phyloP scores from a whole-genome alignment of 2,888 invertebrate genomes.

The Odontomyia ornata region DNA sequence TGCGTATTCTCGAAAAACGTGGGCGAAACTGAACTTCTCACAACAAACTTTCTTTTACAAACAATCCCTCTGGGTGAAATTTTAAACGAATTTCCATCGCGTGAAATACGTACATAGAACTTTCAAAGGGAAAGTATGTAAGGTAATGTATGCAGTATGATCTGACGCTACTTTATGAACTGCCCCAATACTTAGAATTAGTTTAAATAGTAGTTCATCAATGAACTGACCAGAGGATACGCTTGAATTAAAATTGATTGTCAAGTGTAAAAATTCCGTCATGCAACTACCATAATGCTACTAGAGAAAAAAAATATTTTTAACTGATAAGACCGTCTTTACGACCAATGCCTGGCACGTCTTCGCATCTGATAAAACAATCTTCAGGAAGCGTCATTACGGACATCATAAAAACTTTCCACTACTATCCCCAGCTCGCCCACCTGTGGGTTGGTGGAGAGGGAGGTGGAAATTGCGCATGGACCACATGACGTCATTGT shows the following conservation, averaged over 20 bases:
- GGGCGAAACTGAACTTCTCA: too few relatives aligned
- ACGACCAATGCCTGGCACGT: neutral
- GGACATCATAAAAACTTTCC: neutral
- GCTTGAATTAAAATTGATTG: neutral
- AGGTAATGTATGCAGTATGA: too few relatives aligned
- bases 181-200: neutral
- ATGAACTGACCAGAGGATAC: neutral
- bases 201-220: neutral
- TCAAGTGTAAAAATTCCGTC: neutral
- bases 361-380: neutral
- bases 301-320: neutral
- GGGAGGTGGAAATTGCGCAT: conserved; percentile 10
- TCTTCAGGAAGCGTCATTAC: neutral
- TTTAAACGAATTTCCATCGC: too few relatives aligned
- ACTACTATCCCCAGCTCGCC: too few relatives aligned
- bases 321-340: neutral
- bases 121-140: too few relatives aligned
- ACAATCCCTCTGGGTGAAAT: too few relatives aligned
- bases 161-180: too few relatives aligned
- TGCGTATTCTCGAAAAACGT: too few relatives aligned
- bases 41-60: too few relatives aligned
- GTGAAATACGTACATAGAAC: too few relatives aligned
- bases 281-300: neutral
- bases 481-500: conserved; percentile 21
- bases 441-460: neutral